phyloP scores from a whole-genome alignment of 2,797 vertebrate species.

The Microcaecilia unicolor region DNA sequence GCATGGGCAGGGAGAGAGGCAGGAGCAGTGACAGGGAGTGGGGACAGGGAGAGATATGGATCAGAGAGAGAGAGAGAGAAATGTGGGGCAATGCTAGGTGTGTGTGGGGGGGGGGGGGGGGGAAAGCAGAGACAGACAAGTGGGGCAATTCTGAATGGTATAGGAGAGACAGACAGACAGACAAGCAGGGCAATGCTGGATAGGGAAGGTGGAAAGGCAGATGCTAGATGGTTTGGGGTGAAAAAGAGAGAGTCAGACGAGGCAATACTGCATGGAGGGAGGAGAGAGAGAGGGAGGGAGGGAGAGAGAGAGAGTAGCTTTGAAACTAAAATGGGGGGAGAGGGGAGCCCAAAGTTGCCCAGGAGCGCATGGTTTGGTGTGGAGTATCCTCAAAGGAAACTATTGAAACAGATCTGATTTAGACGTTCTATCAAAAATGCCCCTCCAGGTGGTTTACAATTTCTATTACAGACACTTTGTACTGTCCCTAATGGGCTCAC shows the following conservation, averaged over 20 bases:
- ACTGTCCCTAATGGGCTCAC: too few relatives aligned
- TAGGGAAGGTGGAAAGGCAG: background rate
- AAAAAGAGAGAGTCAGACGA: background rate
- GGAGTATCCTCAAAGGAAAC: too few relatives aligned
- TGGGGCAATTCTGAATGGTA: too few relatives aligned
- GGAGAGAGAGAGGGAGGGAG: rapidly evolving
- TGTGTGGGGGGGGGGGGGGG: background rate
- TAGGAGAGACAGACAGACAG: background rate
- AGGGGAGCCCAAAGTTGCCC: too few relatives aligned
- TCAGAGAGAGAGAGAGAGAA: too few relatives aligned
- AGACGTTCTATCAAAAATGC: too few relatives aligned
- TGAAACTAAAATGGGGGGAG: too few relatives aligned
- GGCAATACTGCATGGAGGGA: background rate
- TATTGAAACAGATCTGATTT: too few relatives aligned
- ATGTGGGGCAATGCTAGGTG: background rate
- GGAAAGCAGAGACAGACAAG: background rate
- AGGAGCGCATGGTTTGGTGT: too few relatives aligned
- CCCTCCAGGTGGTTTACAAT: too few relatives aligned
- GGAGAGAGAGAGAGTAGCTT: too few relatives aligned
- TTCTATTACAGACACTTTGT: too few relatives aligned
- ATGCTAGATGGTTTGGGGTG: constrained; percentile 11
- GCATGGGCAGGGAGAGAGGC: background rate
- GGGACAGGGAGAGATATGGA: background rate
- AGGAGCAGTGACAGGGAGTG: background rate
- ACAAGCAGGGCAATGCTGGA: background rate